Evolutionary conservation across 2,113 vertebrate species (phyloP), one percentile per base, ranked within the genome.

Genomic region (Urocolius indicus): DNA sequence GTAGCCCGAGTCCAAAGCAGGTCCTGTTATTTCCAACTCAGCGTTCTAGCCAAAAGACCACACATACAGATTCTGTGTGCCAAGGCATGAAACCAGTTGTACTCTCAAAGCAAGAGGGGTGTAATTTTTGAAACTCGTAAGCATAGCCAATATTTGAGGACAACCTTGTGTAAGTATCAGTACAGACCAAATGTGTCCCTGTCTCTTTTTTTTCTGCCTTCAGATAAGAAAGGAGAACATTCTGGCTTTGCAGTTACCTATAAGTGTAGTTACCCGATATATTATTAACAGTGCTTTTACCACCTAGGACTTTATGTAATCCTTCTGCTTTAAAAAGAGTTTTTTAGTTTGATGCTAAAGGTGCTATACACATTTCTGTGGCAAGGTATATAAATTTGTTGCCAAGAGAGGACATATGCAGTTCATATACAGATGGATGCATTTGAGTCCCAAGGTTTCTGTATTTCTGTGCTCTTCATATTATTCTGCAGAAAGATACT

Each of bases 61-160:
- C 21, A 34, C 0, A 0, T 32, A 43, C 9, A 9, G 21, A 46
- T 57, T 49, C 8, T 0, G 9, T 54, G 68, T 90, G 27, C 38
- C 1, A 3, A 87, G 19, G 20, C 67, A 26, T 71, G n/a, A 84
- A 91, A 69, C 9, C n/a, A 59, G 12, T 52, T 52, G 43, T 62
- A 32, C 3, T 23, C 10, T 71, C 15, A 49, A 90, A 46, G 34
- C 24, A 63, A 52, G 32, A 65, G 3, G 6, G 52, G 7, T 21
- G 27, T 24, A n/a, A 45, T 71, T 65, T 86, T 65, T 83, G 23
- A 65, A 84, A 66, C 21, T 32, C 18, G 32, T 34, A 69, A 34
- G 11, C 26, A 45, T 58, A 54, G 34, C 14, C 17, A 49, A 12
- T 63, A 45, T 78, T 84, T 79, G 34, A 79, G n/a, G 34, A 65